These are phyloP conservation scores for Drosophila mimica DNA, from an alignment of 2,888 invertebrate species.

Conservation along the genomic window DNA sequence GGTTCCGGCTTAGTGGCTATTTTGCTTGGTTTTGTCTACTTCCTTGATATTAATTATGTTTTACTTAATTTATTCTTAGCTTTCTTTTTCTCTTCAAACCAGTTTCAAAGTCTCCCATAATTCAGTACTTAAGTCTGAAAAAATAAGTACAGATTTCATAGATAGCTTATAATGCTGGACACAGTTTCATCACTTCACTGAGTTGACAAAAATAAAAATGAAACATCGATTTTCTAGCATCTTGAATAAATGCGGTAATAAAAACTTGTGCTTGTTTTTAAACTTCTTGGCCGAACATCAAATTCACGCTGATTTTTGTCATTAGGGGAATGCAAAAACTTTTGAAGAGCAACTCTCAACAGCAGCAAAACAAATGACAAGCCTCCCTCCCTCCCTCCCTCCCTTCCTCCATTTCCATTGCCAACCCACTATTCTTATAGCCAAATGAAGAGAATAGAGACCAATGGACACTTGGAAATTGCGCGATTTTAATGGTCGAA, in stretches of 20 bases:
- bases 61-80: background rate
- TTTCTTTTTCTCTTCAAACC: background rate
- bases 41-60: background rate
- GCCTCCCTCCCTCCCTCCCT: background rate
- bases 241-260: constrained; percentile 12
- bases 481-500: constrained; percentile 78
- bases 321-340: constrained; percentile 31
- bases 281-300: constrained; percentile 66
- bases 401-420: background rate
- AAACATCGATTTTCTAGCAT: constrained; percentile 15
- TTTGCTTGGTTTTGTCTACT: background rate
- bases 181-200: background rate
- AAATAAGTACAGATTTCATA: background rate
- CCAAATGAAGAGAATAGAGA: constrained; percentile 19
- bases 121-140: background rate
- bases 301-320: constrained; percentile 80
- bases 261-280: constrained; percentile 27
- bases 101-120: background rate
- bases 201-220: background rate
- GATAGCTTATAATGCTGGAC: background rate
- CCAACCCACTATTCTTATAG: background rate
- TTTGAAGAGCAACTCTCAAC: constrained; percentile 56
- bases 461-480: constrained; percentile 69
- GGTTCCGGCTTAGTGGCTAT: background rate
- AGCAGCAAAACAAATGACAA: constrained; percentile 53